Evolutionary conservation across 2,797 vertebrate species (phyloP).

Genomic region (Pangasius larnaudii): DNA sequence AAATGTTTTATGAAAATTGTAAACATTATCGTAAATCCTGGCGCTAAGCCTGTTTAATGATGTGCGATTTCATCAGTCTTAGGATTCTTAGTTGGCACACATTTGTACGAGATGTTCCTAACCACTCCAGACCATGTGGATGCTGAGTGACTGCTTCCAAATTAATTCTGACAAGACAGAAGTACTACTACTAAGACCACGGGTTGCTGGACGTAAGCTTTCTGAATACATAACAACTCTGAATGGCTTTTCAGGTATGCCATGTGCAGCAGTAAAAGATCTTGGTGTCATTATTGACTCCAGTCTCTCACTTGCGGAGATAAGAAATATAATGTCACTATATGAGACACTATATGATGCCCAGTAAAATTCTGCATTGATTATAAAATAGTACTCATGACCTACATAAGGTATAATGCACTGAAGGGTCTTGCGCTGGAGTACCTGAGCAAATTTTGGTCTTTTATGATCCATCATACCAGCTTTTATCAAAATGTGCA

Average conservation of each 20-base stretch:
- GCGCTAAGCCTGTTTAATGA: neutral
- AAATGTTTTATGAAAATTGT: neutral
- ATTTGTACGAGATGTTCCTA: neutral
- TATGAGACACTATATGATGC: too few relatives aligned
- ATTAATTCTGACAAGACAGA: neutral
- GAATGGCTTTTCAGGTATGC: neutral
- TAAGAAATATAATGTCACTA: neutral
- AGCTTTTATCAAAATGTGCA: neutral
- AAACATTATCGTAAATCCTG: neutral
- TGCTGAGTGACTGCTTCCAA: neutral
- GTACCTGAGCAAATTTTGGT: neutral
- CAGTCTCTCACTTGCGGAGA: neutral
- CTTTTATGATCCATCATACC: neutral
- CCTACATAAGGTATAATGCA: neutral
- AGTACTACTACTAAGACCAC: neutral
- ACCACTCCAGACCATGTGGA: neutral
- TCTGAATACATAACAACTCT: neutral
- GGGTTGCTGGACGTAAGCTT: neutral
- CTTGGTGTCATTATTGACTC: neutral
- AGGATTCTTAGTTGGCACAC: neutral
- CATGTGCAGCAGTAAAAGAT: neutral
- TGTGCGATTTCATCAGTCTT: neutral
- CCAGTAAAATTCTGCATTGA: too few relatives aligned
- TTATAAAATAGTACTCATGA: neutral
- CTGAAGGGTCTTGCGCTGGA: neutral